A percentile compares a stretch with the other conserved stretches of the same genome.
Evolutionary conservation across 2,797 vertebrate species (phyloP).

Genomic region (Enteromius fasciolatus): DNA sequence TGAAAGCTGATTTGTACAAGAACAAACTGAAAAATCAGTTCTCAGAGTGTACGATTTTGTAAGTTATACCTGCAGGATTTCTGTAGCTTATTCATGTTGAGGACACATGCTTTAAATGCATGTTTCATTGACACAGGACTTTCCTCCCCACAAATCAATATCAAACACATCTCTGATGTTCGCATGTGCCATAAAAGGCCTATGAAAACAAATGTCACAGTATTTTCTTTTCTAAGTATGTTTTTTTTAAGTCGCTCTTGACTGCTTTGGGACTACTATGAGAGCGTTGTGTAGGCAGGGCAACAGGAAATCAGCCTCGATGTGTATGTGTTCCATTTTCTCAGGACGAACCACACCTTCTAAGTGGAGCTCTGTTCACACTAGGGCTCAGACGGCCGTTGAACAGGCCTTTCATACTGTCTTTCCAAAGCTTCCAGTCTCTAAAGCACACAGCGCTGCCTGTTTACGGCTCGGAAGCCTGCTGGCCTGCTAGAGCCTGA

Average conservation of each 20-base stretch:
- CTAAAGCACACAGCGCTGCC: constrained; percentile 48
- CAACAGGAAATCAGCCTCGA: constrained; percentile 35
- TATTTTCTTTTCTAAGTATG: constrained; percentile 41
- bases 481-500: constrained; percentile 15
- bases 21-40: not conserved
- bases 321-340: constrained; percentile 41
- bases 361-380: constrained; percentile 45
- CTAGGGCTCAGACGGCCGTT: constrained; percentile 49
- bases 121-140: not conserved
- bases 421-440: constrained; percentile 36
- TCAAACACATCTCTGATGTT: constrained; percentile 15
- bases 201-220: constrained; percentile 24
- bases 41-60: not conserved
- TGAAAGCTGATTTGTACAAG: not conserved
- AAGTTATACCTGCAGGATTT: not conserved
- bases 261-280: constrained; percentile 1
- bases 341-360: constrained; percentile 54
- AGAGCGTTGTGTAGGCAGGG: constrained; percentile 36
- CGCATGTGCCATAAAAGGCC: not conserved
- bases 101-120: not conserved
- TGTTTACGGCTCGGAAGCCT: constrained; percentile 44
- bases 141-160: constrained; percentile 13
- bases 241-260: constrained; percentile 30
- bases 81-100: not conserved
- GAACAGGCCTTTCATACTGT: constrained; percentile 57